These are phyloP conservation scores for Biston betularia DNA, from an alignment of 2,888 invertebrate species.

Conservation along the genomic window DNA sequence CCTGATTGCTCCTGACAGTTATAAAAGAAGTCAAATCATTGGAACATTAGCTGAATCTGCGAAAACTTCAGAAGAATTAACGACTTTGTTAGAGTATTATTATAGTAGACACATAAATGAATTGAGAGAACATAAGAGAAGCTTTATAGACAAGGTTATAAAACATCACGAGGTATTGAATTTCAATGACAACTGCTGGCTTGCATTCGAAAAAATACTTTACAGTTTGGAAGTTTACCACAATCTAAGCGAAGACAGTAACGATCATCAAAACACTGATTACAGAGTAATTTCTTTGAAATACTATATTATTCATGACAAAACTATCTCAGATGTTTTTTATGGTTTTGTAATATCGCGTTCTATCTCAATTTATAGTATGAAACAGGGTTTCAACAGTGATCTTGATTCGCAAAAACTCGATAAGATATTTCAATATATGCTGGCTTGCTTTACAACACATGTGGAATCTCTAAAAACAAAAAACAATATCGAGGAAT, in stretches of 20 bases:
- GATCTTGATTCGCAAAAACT: neutral
- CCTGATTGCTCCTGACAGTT: constrained; percentile 12
- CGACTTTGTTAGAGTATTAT: constrained; percentile 53
- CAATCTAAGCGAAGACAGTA: neutral
- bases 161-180: constrained; percentile 21
- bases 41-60: constrained; percentile 48
- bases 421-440: neutral
- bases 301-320: constrained; percentile 29
- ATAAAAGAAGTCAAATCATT: constrained; percentile 30
- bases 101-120: constrained; percentile 46
- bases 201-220: constrained; percentile 32
- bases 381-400: neutral
- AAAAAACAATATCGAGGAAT: too few relatives aligned
- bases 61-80: constrained; percentile 48
- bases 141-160: constrained; percentile 26
- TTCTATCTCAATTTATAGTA: neutral
- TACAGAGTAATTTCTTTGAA: constrained; percentile 27
- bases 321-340: constrained; percentile 25
- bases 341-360: neutral
- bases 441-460: neutral
- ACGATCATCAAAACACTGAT: neutral
- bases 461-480: constrained; percentile 39
- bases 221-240: constrained; percentile 26
- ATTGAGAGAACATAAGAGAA: constrained; percentile 13
- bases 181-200: constrained; percentile 33